A percentile compares a stretch with the other conserved stretches of the same genome.
These are phyloP conservation scores for Alloplasta piceator DNA, from an alignment of 2,888 invertebrate genomes.

Conservation along the genomic window DNA sequence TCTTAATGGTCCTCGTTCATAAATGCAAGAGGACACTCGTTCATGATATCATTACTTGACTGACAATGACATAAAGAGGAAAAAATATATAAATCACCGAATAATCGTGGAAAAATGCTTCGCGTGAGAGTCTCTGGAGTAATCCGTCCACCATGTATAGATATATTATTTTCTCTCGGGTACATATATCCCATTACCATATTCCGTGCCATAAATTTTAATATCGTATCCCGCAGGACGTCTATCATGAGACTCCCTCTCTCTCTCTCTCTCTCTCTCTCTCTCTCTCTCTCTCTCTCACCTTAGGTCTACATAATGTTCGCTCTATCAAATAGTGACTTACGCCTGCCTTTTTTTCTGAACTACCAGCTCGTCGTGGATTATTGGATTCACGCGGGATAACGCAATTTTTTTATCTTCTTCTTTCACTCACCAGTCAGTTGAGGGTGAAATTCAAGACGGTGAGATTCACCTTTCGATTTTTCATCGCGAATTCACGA, in stretches of 20 bases:
- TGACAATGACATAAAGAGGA: neutral
- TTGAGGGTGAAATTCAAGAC: no score
- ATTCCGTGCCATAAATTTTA: constrained; percentile 53
- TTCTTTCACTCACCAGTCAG: no score
- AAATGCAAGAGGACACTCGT: no score
- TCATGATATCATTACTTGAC: neutral
- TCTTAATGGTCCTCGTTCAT: no score
- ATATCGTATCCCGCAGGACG: constrained; percentile 33
- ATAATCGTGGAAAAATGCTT: constrained; percentile 13
- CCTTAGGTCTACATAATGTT: neutral
- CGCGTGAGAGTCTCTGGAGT: neutral
- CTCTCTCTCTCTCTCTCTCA: constrained; percentile 3
- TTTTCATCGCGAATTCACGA: no score
- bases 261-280: constrained; percentile 10
- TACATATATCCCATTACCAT: constrained; percentile 39
- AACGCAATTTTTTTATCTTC: neutral
- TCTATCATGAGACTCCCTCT: constrained; percentile 19
- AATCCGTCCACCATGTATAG: no score
- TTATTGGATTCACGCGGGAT: constrained; percentile 48
- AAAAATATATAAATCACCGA: neutral
- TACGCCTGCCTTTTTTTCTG: constrained; percentile 32
- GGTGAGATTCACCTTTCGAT: no score
- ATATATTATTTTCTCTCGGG: constrained; percentile 14
- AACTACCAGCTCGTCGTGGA: constrained; percentile 19
- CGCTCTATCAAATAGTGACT: constrained; percentile 43